Evolutionary conservation across 1,140 invertebrate species (phyloP).

Genomic region (Papilio dardanus): DNA sequence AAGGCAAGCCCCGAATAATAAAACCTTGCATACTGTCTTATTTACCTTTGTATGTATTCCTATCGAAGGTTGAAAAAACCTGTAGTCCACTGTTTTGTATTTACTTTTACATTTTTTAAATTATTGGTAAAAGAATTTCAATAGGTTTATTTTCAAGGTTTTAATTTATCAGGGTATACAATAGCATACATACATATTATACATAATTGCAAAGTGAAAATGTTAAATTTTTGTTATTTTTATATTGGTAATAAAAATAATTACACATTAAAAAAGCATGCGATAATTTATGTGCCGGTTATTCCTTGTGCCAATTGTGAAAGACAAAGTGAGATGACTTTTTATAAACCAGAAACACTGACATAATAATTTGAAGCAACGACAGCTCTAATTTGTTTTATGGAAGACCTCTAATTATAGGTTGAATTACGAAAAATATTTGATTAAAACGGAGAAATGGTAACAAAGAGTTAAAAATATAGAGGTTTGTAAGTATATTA

Average conservation of each 20-base stretch:
- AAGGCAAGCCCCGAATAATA: neutral
- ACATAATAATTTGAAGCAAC: neutral
- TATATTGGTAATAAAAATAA: neutral
- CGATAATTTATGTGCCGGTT: constrained; percentile 18
- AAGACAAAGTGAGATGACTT: neutral
- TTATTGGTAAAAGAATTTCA: neutral
- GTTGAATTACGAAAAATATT: neutral
- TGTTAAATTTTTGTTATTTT: neutral
- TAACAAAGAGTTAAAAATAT: neutral
- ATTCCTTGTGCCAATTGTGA: constrained; percentile 1
- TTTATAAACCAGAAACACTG: neutral
- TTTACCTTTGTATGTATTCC: neutral
- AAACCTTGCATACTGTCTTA: constrained; percentile 3
- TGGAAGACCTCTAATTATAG: neutral
- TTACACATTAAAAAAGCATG: constrained; percentile 26
- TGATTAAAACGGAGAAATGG: neutral
- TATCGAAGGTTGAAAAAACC: neutral
- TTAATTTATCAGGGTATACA: neutral
- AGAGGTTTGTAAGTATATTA: neutral
- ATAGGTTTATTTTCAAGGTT: constrained; percentile 1
- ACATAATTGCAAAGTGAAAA: neutral
- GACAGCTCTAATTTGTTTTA: neutral
- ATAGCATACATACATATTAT: neutral
- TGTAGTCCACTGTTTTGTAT: neutral
- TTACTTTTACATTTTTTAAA: neutral